Conservation (phyloP, 2,113 vertebrate species). For the Tyto alba region DNA sequence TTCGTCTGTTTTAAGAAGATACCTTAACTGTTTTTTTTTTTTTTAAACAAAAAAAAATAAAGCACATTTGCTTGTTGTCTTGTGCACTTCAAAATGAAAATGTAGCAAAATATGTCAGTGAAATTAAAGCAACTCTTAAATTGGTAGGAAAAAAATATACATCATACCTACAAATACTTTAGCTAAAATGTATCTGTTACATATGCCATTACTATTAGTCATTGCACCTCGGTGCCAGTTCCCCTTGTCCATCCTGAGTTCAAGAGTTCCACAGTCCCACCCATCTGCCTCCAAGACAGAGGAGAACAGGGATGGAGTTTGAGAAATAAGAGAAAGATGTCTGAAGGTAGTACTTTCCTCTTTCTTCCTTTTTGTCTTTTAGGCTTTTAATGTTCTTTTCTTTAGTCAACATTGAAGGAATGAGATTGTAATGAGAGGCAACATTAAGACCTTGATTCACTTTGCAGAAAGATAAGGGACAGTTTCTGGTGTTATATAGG, state of each 20-base stretch:
- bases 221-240: neutral
- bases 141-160: neutral
- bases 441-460: neutral
- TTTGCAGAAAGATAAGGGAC: neutral
- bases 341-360: neutral
- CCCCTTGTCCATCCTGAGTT: neutral
- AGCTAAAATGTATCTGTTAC: neutral
- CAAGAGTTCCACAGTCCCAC: neutral
- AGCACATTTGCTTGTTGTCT: neutral
- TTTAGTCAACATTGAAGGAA: neutral
- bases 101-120: neutral
- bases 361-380: neutral
- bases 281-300: neutral
- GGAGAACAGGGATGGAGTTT: neutral
- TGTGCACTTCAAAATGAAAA: neutral
- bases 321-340: neutral
- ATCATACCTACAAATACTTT: neutral
- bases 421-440: neutral
- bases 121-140: neutral
- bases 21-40: neutral
- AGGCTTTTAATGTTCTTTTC: neutral
- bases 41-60: neutral
- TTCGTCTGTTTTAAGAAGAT: slow-evolving; percentile 59
- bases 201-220: neutral
- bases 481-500: neutral